Conservation (phyloP, 2,113 vertebrate species). For the Hyaena hyaena region DNA sequence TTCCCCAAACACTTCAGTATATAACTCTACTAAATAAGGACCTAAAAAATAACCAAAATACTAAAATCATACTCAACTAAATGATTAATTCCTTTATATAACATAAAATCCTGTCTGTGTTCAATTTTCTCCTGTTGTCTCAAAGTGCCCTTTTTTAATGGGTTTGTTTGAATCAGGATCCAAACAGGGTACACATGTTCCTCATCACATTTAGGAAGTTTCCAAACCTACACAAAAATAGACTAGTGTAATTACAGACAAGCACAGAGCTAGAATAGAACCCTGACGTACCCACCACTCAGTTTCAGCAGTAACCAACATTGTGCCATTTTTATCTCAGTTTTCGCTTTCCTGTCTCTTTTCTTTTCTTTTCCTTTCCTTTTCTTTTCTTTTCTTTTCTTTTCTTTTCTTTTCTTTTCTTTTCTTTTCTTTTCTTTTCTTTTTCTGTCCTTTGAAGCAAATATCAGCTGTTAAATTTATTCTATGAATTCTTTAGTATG, state of each 20-base stretch:
- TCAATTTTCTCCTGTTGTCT: neutral
- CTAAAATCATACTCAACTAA: neutral
- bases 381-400: neutral
- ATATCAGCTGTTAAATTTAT: neutral
- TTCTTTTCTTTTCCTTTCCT: neutral
- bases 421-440: neutral
- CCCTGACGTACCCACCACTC: neutral
- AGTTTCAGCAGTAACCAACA: neutral
- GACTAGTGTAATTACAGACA: neutral
- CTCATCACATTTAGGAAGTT: neutral
- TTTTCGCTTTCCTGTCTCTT: neutral
- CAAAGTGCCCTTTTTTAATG: neutral
- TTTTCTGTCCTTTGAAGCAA: neutral
- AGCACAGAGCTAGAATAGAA: neutral
- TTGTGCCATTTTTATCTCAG: slow-evolving; percentile 10
- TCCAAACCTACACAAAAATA: neutral
- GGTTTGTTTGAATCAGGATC: slow-evolving; percentile 25
- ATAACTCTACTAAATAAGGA: neutral
- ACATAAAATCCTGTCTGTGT: neutral
- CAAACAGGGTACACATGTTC: neutral
- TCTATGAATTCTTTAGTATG: neutral
- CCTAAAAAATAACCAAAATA: neutral
- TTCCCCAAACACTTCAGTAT: neutral
- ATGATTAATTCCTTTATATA: slow-evolving; percentile 2
- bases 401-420: too few species aligned